Evolutionary conservation across 2,113 vertebrate species (phyloP).

Genomic region (Sciurus niger): DNA sequence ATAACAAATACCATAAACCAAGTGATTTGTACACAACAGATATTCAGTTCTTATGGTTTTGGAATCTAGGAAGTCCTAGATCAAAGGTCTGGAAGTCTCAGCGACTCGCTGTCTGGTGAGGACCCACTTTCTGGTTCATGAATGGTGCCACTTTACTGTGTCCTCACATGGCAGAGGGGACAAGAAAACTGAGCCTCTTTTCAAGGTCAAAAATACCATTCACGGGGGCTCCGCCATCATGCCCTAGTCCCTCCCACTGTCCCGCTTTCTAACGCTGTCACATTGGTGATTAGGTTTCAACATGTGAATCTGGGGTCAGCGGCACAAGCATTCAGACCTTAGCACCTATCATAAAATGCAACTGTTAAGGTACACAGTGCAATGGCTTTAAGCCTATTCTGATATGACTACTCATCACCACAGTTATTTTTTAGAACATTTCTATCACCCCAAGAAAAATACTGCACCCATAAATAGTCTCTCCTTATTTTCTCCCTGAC

Average conservation of each 20-base stretch:
- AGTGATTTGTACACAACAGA: background rate
- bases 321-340: background rate
- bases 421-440: background rate
- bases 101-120: too few species aligned
- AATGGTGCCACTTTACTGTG: background rate
- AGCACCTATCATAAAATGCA: background rate
- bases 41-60: background rate
- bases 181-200: background rate
- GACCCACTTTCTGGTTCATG: background rate
- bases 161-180: background rate
- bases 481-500: background rate
- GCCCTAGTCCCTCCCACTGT: background rate
- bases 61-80: background rate
- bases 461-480: background rate
- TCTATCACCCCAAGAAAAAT: background rate
- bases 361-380: background rate
- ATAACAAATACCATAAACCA: background rate
- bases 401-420: background rate
- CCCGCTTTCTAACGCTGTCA: background rate
- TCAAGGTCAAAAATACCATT: background rate
- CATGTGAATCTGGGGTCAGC: background rate
- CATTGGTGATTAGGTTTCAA: background rate
- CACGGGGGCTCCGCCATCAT: rapidly evolving
- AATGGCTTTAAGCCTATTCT: background rate
- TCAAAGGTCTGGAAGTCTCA: background rate